A percentile compares a stretch with the other conserved stretches of the same genome.
phyloP scores from a whole-genome alignment of 1,140 invertebrate genomes.

The Ips typographus region DNA sequence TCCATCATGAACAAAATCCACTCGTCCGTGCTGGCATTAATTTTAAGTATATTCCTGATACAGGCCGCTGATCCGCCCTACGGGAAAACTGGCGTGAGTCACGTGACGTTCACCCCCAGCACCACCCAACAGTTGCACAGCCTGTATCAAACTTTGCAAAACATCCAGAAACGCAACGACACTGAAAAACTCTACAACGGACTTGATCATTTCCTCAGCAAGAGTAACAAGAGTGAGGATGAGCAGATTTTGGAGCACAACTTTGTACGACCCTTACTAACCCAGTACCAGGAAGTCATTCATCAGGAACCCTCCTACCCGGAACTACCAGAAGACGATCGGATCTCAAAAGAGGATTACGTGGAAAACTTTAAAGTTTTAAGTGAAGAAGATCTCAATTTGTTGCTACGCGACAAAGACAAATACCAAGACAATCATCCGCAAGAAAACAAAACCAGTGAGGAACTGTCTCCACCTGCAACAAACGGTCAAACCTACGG shows the following conservation, averaged over 20 bases:
- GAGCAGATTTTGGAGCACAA: constrained; percentile 48
- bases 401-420: constrained; percentile 35
- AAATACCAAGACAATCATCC: constrained; percentile 36
- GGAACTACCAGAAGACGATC: constrained; percentile 20
- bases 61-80: constrained; percentile 49
- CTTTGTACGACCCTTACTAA: constrained; percentile 47
- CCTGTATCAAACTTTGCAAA: constrained; percentile 14
- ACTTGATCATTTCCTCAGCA: constrained; percentile 41
- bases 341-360: constrained; percentile 49
- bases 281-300: constrained; percentile 43
- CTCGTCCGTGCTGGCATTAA: constrained; percentile 47
- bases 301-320: constrained; percentile 37
- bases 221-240: constrained; percentile 43
- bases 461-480: constrained; percentile 17
- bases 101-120: constrained; percentile 20
- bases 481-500: constrained; percentile 1
- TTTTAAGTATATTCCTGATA: constrained; percentile 51
- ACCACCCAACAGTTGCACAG: constrained; percentile 7
- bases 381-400: constrained; percentile 42
- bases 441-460: neutral
- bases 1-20: constrained; percentile 51
- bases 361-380: constrained; percentile 41
- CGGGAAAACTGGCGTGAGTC: constrained; percentile 24
- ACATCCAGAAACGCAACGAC: constrained; percentile 16
- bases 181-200: constrained; percentile 32